These are phyloP conservation scores for Drosophila melanica DNA, from an alignment of 1,140 invertebrate genomes.

Conservation along the genomic window DNA sequence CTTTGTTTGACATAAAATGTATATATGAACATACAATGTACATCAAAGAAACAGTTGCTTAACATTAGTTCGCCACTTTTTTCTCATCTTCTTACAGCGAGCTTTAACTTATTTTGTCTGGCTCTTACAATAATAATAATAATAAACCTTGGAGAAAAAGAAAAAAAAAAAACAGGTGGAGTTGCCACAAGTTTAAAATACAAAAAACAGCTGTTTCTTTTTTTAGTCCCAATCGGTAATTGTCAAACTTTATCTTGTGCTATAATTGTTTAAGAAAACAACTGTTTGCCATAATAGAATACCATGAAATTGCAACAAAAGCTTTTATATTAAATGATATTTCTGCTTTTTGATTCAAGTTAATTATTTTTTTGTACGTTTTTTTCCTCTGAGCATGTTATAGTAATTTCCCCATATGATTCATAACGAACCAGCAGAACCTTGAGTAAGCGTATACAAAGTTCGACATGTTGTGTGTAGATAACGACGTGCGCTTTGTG, in stretches of 20 bases:
- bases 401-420: slow-evolving; percentile 1
- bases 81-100: neutral
- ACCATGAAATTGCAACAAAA: slow-evolving; percentile 1
- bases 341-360: neutral
- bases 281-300: neutral
- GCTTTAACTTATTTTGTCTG: neutral
- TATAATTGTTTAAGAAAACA: slow-evolving; percentile 3
- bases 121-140: neutral
- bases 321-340: neutral
- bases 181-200: too few relatives aligned
- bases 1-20: slow-evolving; percentile 23
- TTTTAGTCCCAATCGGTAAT: neutral
- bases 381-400: neutral
- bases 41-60: slow-evolving; percentile 21
- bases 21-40: neutral
- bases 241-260: neutral
- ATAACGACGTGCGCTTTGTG: slow-evolving; percentile 3
- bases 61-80: slow-evolving; percentile 9
- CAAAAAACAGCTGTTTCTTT: too few relatives aligned
- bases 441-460: slow-evolving; percentile 32
- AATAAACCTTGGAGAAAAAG: neutral
- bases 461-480: slow-evolving; percentile 24
- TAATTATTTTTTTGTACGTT: neutral
- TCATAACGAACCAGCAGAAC: slow-evolving; percentile 4
- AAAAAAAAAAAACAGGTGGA: neutral